Evolutionary conservation across 1,140 invertebrate genomes (phyloP), one percentile per base, ranked within the genome.

Genomic region (Drosophila parabipectinata): DNA sequence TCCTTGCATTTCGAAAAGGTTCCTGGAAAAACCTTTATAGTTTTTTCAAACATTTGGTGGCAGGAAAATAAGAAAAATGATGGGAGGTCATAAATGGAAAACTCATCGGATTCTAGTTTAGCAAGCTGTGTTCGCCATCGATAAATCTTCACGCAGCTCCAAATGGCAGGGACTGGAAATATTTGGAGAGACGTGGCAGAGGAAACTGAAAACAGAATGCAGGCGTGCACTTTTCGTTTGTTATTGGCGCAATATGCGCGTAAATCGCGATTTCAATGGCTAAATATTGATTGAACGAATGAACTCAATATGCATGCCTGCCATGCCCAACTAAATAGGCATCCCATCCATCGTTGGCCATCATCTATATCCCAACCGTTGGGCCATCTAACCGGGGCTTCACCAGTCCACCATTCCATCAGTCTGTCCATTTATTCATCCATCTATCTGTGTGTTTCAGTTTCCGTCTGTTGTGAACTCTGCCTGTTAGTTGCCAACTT

Each of bases 201-300:
- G 26, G 26, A 60, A 18, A 64, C 45, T 34, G 45, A 34, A 60
- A 67, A 66, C 63, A 60, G 58, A 60, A 60, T 72, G 64, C 55
- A 39, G 66, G 60, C 55, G 78, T 59, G 73, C 82, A 87, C 82
- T 85, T 87, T 85, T 75, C 78, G 85, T 85, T 85, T 85, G 81
- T 85, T 85, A 81, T 87, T 85, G 71, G 81, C 74, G 82, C 81
- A 87, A 87, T 85, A 87, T 87, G 82, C 82, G 83, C 82, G 82
- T 82, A 85, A 85, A 85, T 85, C 82, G 82, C 74, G 82, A 85
- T 85, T 85, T 85, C 82, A 87, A 82, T 77, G 61, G 82, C 81
- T 87, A 81, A 85, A 85, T 85, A 85, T 85, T 85, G 82, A 85
- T 85, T 85, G 82, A 85, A 85, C 84, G 82, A 85, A 78, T 82